Base-by-base conservation (phyloP, 2,888 invertebrate species). In the Tortrix viridana region DNA sequence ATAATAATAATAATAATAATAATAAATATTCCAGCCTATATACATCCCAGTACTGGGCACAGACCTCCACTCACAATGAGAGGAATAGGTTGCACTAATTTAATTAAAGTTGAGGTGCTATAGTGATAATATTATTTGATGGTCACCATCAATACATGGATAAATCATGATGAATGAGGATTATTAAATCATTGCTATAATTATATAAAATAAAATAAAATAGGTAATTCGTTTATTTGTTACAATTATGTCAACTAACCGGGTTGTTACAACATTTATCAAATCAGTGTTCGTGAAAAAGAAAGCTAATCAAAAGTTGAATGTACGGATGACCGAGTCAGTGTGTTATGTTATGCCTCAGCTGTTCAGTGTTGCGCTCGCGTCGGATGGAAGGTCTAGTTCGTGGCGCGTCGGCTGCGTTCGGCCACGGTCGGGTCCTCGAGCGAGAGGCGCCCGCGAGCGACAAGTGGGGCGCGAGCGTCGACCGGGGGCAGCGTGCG, bases 401-500 rank as follows among this genome's bases (percentile, higher is more conserved):
- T 91, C 90, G 91, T 88, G 74, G 71, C 74, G 77, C 73, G 68
- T 86, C 90, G 91, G 76, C 67, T 67, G 66, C 67, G 72, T 67
- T 88, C 90, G 90, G 84, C 59, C 60, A 50, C 46, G 64, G 64
- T 88, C 89, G 89, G 79, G 60, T 64, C 74, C 65, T 74, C 71
- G 84, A 89, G 85, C 78, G 88, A 87, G 89, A 88, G 75, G 70
- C 66, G 68, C 72, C 63, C 66, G 74, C 74, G 86, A 86, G 88
- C 84, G 86, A 87, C 88, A 88, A 86, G 87, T 86, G 87, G 88
- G 86, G 84, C 88, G 88, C 89, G 93, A 97, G 96, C 94, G 97
- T 96, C 89, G 97, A 95, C 85, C 91, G 94, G 93, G 94, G 94
- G 94, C 94, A 94, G 93, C 94, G 94, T 93, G 94, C 94, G 94